These are phyloP conservation scores for Melolontha melolontha DNA, from an alignment of 2,888 invertebrate genomes.

Conservation along the genomic window DNA sequence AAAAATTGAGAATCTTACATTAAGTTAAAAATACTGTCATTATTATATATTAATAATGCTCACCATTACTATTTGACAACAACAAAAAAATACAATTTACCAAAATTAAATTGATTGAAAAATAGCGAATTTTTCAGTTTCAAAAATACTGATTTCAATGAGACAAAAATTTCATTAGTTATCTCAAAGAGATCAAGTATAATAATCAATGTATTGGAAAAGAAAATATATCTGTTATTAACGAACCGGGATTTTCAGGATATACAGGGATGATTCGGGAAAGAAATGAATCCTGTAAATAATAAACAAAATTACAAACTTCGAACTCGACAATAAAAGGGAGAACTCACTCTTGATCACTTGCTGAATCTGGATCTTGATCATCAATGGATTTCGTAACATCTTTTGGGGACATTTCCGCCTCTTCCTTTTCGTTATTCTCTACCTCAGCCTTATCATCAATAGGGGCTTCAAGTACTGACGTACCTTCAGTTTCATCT, in stretches of 20 bases:
- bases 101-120: not conserved
- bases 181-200: conserved; percentile 20
- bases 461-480: conserved; percentile 9
- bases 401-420: conserved; percentile 10
- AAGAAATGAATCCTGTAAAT: conserved; percentile 49
- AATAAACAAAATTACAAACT: conserved; percentile 50
- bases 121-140: not conserved
- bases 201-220: conserved; percentile 55
- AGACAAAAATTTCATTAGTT: conserved; percentile 4
- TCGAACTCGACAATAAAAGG: conserved; percentile 42
- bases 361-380: conserved; percentile 34
- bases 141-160: conserved; percentile 2
- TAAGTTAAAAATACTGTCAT: too few relatives aligned
- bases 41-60: too few relatives aligned
- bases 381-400: conserved; percentile 12
- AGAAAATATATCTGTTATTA: conserved; percentile 27
- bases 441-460: not conserved
- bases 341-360: conserved; percentile 50
- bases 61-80: too few relatives aligned
- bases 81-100: too few relatives aligned
- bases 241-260: conserved; percentile 20
- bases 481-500: not conserved
- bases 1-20: too few relatives aligned
- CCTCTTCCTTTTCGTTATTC: conserved; percentile 1
- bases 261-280: conserved; percentile 46